phyloP scores from a whole-genome alignment of 2,113 vertebrate genomes.

The Rattus rattus region DNA sequence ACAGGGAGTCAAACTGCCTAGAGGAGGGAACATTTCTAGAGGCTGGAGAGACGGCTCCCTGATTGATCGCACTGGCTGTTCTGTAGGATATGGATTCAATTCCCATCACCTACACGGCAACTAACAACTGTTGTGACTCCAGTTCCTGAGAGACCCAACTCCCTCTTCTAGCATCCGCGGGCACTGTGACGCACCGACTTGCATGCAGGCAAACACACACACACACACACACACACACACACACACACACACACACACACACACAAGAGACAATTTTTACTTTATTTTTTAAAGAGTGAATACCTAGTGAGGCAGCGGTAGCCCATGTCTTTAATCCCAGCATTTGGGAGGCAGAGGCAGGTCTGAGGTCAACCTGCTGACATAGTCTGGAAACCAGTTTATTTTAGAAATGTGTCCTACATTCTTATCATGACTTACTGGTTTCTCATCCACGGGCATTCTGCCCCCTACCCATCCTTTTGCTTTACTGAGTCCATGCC shows the following conservation, averaged over 20 bases:
- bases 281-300: not conserved
- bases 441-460: not conserved
- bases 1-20: not conserved
- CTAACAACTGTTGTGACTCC: not conserved
- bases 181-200: not conserved
- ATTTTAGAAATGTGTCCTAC: constrained; percentile 24
- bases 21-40: not conserved
- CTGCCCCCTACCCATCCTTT: not conserved
- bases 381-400: not conserved
- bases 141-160: not conserved
- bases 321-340: not conserved
- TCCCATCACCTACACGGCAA: not conserved
- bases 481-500: not conserved
- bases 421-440: not conserved
- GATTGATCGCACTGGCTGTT: not conserved
- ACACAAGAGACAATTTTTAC: not conserved
- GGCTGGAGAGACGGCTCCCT: not conserved
- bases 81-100: not conserved
- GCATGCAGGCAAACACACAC: not conserved
- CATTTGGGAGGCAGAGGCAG: not conserved
- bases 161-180: not conserved
- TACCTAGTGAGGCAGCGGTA: not conserved
- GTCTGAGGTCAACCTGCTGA: not conserved
- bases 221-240: too few relatives aligned
- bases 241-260: too few relatives aligned